phyloP scores from a whole-genome alignment of 2,113 vertebrate species.

The Caloenas nicobarica region DNA sequence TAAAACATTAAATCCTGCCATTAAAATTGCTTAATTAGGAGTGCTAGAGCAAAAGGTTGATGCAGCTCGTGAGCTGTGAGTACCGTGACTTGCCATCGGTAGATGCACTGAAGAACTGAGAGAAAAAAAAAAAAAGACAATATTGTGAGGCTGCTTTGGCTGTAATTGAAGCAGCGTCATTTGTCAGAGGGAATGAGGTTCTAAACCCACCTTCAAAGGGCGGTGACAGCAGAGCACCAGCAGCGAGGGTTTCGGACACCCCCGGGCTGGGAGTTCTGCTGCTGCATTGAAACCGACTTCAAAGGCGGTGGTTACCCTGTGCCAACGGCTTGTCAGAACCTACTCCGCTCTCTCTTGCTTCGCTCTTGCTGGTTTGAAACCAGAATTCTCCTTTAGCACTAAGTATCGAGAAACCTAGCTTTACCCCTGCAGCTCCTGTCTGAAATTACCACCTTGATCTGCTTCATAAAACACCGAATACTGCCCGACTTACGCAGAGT shows the following conservation, averaged over 20 bases:
- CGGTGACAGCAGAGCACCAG: neutral
- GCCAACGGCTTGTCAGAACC: neutral
- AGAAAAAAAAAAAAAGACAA: neutral
- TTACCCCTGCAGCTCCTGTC: neutral
- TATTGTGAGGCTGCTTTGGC: neutral
- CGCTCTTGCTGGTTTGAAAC: neutral
- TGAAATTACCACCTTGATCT: neutral
- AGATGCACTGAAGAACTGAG: neutral
- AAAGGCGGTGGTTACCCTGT: neutral
- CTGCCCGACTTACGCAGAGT: rapidly evolving
- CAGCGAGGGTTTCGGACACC: neutral
- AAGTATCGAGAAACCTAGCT: neutral
- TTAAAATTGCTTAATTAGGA: conserved; percentile 45
- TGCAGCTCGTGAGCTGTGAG: neutral
- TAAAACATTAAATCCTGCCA: conserved; percentile 53
- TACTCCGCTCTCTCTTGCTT: neutral
- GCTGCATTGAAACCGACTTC: neutral
- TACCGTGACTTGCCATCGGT: neutral
- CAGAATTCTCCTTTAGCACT: neutral
- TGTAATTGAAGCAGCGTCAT: neutral
- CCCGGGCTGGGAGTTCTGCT: neutral
- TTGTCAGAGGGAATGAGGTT: neutral
- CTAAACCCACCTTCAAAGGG: neutral
- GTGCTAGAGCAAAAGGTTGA: conserved; percentile 8
- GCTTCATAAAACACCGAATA: neutral